Base-by-base conservation (phyloP, 2,888 invertebrate species). In the Dromius quadrimaculatus region DNA sequence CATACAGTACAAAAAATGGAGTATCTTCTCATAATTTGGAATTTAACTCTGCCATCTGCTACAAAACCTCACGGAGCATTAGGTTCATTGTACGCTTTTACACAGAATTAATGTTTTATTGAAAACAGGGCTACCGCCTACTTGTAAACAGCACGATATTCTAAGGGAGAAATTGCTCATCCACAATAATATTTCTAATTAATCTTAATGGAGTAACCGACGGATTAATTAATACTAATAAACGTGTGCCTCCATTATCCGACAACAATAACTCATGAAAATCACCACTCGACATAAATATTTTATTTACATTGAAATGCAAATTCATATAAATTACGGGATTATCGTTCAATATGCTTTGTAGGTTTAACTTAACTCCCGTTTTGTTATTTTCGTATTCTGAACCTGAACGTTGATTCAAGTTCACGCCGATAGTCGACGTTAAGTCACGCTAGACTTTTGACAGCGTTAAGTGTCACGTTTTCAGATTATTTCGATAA, bases 191-290 rank as follows among this genome's bases (percentile, higher is more conserved):
- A 66, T 22, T 57, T 57, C 57, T 66, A 66, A 66, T 66, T 66
- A 36, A 57, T 41, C 66, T 66, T 66, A 66, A 66, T 66, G 54
- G 54, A 54, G 54, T 66, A 50, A 66, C 54, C 66, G 54, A 41
- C 54, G 41, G 15, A 66, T 57, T 66, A 66, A 66, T 66, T 66
- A 66, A 66, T 41, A 57, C 57, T 66, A 66, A 66, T 66, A 57
- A 54, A 57, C 23, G 57, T 22, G 13, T 57, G 38, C 54, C 38
- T n/a, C 66, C 47, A 57, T 66, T 66, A 64, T 13, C 38, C 38
- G 20, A 28, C 34, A 38, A 13, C 22, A 38, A 62, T 62, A 62
- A 43, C 17, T 54, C 50, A 54, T 54, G 50, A 28, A 28, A 54
- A 54, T n/a, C 28, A 9, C 15, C 28, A 54, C 23, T 17, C 15